Percentiles rank a stretch among this genome's conserved stretches.
These are phyloP conservation scores for Sinosuthora webbiana DNA, from an alignment of 2,113 vertebrate genomes.

Conservation along the genomic window DNA sequence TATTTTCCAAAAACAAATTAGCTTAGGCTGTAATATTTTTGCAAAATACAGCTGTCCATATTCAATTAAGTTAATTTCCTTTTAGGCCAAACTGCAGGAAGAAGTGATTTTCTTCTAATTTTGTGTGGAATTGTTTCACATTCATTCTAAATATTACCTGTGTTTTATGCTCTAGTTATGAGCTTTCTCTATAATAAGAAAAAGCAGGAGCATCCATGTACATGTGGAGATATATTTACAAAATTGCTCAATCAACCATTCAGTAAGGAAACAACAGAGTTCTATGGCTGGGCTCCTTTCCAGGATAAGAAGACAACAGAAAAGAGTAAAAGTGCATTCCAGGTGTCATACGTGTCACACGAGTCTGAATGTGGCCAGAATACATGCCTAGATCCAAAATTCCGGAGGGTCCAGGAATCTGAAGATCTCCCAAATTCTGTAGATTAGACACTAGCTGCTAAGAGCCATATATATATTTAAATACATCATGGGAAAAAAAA, in stretches of 20 bases:
- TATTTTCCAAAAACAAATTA: conserved; percentile 60
- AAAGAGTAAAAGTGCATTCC: neutral
- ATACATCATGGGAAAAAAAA: neutral
- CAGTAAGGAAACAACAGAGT: neutral
- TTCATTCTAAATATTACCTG: neutral
- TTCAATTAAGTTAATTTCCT: conserved; percentile 57
- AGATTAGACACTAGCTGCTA: neutral
- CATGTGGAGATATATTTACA: neutral
- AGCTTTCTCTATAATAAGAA: neutral
- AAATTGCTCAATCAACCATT: neutral
- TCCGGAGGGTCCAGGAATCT: neutral
- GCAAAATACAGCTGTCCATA: conserved; percentile 37
- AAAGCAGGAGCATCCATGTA: neutral
- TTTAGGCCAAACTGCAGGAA: neutral
- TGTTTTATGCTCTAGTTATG: neutral
- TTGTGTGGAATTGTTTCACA: neutral
- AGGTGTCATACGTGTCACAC: neutral
- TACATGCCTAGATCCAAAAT: neutral
- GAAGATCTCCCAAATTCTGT: neutral
- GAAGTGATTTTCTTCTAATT: conserved; percentile 24
- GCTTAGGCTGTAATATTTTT: conserved; percentile 44
- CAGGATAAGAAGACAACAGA: neutral
- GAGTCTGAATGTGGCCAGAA: neutral
- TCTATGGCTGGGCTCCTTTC: neutral
- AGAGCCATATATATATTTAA: neutral